Conservation (phyloP, 2,888 invertebrate genomes). For the Bhutanitis thaidina region DNA sequence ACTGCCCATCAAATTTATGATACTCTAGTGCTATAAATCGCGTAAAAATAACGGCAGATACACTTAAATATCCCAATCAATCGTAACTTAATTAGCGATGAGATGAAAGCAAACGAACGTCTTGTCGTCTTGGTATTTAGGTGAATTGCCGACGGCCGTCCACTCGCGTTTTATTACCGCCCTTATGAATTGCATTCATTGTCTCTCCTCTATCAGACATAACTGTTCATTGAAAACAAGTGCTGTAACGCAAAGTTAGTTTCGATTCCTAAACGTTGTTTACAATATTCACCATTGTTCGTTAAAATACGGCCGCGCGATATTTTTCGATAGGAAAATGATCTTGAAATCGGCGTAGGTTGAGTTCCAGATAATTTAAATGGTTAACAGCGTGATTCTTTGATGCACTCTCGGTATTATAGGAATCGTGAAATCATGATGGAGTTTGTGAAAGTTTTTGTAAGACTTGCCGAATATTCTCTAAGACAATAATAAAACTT, state of each 20-base stretch:
- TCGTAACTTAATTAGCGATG: slow-evolving; percentile 55
- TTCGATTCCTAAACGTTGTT: slow-evolving; percentile 43
- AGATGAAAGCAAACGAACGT: slow-evolving; percentile 42
- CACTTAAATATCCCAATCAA: slow-evolving; percentile 41
- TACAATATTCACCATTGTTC: slow-evolving; percentile 65
- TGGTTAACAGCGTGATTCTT: slow-evolving; percentile 15
- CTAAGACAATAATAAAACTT: too few species aligned
- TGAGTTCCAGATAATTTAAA: slow-evolving; percentile 50
- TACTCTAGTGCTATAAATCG: slow-evolving; percentile 30
- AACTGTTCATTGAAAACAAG: slow-evolving; percentile 59
- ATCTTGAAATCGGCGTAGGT: slow-evolving; percentile 70
- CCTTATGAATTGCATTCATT: slow-evolving; percentile 63
- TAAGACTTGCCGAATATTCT: too few species aligned
- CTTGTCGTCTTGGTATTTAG: slow-evolving; percentile 46
- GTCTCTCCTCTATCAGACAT: slow-evolving; percentile 50
- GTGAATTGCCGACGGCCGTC: slow-evolving; percentile 43
- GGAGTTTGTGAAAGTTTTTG: too few species aligned
- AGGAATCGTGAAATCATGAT: too few species aligned
- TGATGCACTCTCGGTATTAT: slow-evolving; percentile 9
- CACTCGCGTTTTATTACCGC: slow-evolving; percentile 51
- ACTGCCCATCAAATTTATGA: slow-evolving; percentile 17
- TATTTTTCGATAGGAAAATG: slow-evolving; percentile 48
- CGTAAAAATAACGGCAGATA: slow-evolving; percentile 33
- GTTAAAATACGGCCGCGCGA: slow-evolving; percentile 52
- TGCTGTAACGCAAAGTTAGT: slow-evolving; percentile 43